Percentiles rank a stretch among this genome's conserved stretches.
Conservation (phyloP, 1,140 invertebrate species). For the Pygmarrhopalites habei region DNA sequence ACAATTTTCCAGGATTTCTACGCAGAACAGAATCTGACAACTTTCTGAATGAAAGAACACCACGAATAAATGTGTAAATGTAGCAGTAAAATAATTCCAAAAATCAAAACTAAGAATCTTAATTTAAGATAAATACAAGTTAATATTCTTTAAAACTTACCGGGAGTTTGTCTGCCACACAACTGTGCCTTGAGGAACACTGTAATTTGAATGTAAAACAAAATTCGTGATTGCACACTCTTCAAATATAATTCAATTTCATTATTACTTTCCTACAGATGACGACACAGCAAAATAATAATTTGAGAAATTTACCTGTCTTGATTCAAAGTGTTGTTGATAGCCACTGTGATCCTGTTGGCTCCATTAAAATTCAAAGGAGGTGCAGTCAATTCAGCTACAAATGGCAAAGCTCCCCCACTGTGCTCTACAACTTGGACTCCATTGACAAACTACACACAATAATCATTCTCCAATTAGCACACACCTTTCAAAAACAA, state of each 20-base stretch:
- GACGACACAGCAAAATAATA: conserved; percentile 55
- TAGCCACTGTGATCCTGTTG: conserved; percentile 53
- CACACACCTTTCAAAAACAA: conserved; percentile 78
- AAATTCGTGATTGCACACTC: too few species aligned
- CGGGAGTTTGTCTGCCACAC: conserved; percentile 5
- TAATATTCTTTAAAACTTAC: too few species aligned
- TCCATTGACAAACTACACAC: conserved; percentile 63
- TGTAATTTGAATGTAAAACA: too few species aligned
- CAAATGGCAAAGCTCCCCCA: conserved; percentile 78
- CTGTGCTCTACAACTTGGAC: conserved; percentile 65
- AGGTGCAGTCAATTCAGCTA: neutral
- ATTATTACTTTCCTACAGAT: conserved; percentile 16
- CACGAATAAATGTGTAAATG: too few species aligned
- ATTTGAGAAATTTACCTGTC: conserved; percentile 53
- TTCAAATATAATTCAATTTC: too few species aligned
- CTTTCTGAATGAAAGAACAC: too few species aligned
- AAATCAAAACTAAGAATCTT: too few species aligned
- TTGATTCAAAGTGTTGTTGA: conserved; percentile 56
- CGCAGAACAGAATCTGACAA: too few species aligned
- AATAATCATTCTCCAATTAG: conserved; percentile 77
- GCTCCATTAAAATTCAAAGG: conserved; percentile 22
- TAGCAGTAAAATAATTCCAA: too few species aligned
- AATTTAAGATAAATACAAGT: too few species aligned
- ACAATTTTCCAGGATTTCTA: too few species aligned
- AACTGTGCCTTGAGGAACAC: conserved; percentile 46